A percentile compares a stretch with the other conserved stretches of the same genome.
These are phyloP conservation scores for Myodes glareolus DNA, from an alignment of 2,113 vertebrate species.

Conservation along the genomic window DNA sequence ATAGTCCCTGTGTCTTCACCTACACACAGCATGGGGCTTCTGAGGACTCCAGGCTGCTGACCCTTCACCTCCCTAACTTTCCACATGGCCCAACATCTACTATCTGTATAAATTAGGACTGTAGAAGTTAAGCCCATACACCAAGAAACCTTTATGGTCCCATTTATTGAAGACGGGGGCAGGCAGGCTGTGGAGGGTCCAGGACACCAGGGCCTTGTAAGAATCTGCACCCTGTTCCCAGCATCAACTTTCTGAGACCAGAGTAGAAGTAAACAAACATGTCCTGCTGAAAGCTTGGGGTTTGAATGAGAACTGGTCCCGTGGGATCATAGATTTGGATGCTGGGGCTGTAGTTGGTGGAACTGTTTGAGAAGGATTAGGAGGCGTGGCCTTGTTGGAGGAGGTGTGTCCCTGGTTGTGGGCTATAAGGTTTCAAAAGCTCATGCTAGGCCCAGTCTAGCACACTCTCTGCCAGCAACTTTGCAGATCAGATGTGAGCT, in stretches of 20 bases:
- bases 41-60: neutral
- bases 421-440: neutral
- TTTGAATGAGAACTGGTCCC: neutral
- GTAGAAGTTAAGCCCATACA: neutral
- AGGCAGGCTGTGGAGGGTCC: accelerated
- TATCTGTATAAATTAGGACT: neutral
- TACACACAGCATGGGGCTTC: neutral
- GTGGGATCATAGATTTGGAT: neutral
- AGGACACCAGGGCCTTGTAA: too few species aligned
- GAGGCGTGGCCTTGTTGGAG: neutral
- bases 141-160: neutral
- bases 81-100: too few species aligned
- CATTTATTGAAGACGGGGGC: neutral
- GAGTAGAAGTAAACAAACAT: neutral
- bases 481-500: neutral
- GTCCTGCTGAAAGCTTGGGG: neutral
- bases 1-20: neutral
- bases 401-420: neutral
- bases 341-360: neutral
- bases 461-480: neutral
- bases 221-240: neutral
- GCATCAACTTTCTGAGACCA: neutral
- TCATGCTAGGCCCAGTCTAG: neutral
- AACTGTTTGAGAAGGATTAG: neutral
- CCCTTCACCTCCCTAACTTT: neutral